Percentiles rank a stretch among this genome's conserved stretches.
phyloP scores from a whole-genome alignment of 1,140 invertebrate species.

The Lucilia sericata region DNA sequence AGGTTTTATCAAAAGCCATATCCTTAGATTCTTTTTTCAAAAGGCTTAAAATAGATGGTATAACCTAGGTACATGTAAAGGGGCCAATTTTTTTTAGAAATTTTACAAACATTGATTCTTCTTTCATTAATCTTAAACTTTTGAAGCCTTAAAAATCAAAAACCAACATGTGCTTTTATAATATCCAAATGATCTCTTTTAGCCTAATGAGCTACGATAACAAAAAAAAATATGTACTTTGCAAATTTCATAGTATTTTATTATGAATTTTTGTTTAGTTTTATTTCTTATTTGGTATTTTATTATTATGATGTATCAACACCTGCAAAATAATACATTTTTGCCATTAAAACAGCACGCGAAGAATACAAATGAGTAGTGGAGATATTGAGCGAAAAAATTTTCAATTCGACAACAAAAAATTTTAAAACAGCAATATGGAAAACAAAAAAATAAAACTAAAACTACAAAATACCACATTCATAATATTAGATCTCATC shows the following conservation, averaged over 20 bases:
- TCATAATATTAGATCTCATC: conserved; percentile 7
- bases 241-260: background rate
- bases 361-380: conserved; percentile 35
- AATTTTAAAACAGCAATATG: background rate
- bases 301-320: conserved; percentile 38
- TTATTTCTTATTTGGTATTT: background rate
- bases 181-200: no score
- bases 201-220: background rate
- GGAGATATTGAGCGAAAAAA: conserved; percentile 4
- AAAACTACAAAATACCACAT: conserved; percentile 11
- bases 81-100: no score
- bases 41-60: no score
- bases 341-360: conserved; percentile 41
- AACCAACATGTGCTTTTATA: no score
- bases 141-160: no score
- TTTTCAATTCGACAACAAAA: background rate
- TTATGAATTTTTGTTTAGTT: conserved; percentile 17
- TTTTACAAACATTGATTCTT: no score
- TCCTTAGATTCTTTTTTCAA: no score
- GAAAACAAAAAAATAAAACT: background rate
- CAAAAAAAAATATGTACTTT: background rate
- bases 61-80: no score
- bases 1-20: no score
- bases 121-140: no score
- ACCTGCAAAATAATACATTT: conserved; percentile 37